Base-by-base conservation (phyloP, 2,113 vertebrate species). In the Actenoides lindsayi region DNA sequence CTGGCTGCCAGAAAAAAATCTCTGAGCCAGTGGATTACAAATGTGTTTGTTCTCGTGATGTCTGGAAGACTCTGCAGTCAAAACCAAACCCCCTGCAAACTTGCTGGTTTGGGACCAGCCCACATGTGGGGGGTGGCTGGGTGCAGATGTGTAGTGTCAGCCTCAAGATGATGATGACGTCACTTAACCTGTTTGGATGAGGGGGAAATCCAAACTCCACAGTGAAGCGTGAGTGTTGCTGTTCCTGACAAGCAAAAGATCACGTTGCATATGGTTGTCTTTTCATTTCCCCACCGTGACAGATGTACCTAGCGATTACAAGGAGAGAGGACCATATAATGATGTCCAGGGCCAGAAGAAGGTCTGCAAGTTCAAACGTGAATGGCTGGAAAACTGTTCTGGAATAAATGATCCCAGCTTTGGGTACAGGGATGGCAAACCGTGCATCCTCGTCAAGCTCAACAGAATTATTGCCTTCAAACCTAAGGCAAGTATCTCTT, bases 391-490 rank as follows among this genome's bases (percentile, higher is more conserved):
- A 2, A 95, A 92, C 59, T 99, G 99, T 96, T 99, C 99, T 27
- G 99, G 99, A 14, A 0, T 81, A 5, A 9, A 2, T 0, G 99
- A 99, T 28, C 6, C 51, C 0, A 13, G 2, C 6, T 99, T 73
- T 1, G 99, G 99, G 39, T 99, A 99, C 93, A 92, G 19, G 19
- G 93, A 97, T 0, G 99, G 99, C 79, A 99, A 98, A 59, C 99
- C 99, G 0, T 99, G 99, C 84, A 33, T 99, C 60, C 97, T 99
- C 2, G 97, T 99, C 74, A 99, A 99, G 96, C 99, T 99, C 82
- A 99, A 99, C 98, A 98, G 99, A 91, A 98, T 99, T 19, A 98
- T 99, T 80, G 98, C 98, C 96, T 99, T 98, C 97, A 98, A 91
- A 96, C 99, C 99, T n/a, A 97, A 96, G 98, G 99, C 98, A 96